phyloP scores from a whole-genome alignment of 1,140 invertebrate species.

The Drosophila asahinai region DNA sequence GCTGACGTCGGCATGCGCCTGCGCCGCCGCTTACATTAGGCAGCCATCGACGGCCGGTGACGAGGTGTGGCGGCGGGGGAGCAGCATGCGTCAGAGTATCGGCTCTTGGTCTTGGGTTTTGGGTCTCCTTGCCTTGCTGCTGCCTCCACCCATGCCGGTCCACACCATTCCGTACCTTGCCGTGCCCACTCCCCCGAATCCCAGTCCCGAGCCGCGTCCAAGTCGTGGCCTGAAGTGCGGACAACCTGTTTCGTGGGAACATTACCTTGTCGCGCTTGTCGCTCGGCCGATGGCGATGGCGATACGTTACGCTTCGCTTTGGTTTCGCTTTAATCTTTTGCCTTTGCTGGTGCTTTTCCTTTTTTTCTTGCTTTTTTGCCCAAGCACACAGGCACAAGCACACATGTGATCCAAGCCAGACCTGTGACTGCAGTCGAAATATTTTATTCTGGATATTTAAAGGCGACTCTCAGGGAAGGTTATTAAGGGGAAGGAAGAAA shows the following conservation, averaged over 20 bases:
- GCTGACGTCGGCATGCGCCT: conserved; percentile 73
- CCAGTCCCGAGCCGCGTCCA: conserved; percentile 8
- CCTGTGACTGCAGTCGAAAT: conserved; percentile 42
- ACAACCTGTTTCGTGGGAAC: conserved; percentile 85
- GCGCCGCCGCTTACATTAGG: conserved; percentile 76
- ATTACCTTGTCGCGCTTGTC: conserved; percentile 84
- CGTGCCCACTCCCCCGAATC: background rate
- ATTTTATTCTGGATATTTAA: conserved; percentile 11
- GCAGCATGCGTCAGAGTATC: conserved; percentile 60
- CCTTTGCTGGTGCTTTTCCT: conserved; percentile 44
- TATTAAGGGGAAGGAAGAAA: background rate
- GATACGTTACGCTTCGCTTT: conserved; percentile 83
- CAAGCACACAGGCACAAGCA: background rate
- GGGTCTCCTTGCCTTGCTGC: conserved; percentile 17
- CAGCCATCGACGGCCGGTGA: conserved; percentile 26
- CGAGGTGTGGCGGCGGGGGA: conserved; percentile 27
- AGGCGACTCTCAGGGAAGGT: background rate
- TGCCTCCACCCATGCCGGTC: conserved; percentile 15
- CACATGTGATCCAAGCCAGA: conserved; percentile 36
- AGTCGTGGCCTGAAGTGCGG: conserved; percentile 81
- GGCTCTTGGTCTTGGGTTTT: conserved; percentile 21
- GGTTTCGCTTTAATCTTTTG: conserved; percentile 80
- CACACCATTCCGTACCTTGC: conserved; percentile 4
- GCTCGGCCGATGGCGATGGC: conserved; percentile 75
- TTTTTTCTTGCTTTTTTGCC: conserved; percentile 7